These are phyloP conservation scores for Plagodis pulveraria DNA, from an alignment of 2,888 invertebrate species.

Conservation along the genomic window DNA sequence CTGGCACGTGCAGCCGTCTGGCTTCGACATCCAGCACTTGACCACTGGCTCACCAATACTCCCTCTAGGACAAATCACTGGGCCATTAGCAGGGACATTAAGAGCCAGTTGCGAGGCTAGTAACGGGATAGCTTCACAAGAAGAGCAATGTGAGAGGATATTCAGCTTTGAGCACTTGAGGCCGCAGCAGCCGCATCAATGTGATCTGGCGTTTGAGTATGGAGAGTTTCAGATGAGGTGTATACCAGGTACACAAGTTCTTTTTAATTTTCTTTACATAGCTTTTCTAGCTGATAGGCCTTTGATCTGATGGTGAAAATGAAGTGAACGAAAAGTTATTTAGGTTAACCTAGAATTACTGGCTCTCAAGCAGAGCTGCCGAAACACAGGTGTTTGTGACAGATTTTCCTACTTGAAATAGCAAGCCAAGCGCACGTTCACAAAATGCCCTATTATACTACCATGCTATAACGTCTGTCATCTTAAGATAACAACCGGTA, in stretches of 20 bases:
- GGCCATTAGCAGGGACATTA: constrained; percentile 62
- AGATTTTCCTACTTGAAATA: too few relatives aligned
- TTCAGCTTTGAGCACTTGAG: constrained; percentile 70
- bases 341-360: too few relatives aligned
- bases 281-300: too few relatives aligned
- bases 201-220: constrained; percentile 73
- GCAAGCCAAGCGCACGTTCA: too few relatives aligned
- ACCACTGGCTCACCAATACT: constrained; percentile 71
- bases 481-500: too few relatives aligned
- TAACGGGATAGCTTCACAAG: constrained; percentile 72
- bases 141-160: constrained; percentile 62
- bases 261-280: too few relatives aligned
- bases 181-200: constrained; percentile 71
- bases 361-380: too few relatives aligned
- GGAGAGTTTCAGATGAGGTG: constrained; percentile 78
- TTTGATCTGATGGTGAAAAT: too few relatives aligned
- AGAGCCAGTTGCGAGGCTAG: constrained; percentile 72
- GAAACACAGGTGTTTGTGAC: too few relatives aligned
- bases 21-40: constrained; percentile 68
- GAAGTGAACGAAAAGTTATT: too few relatives aligned
- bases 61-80: constrained; percentile 69
- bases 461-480: too few relatives aligned
- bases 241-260: constrained; percentile 63
- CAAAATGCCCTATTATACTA: too few relatives aligned
- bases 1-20: constrained; percentile 72